phyloP scores from a whole-genome alignment of 1,140 invertebrate genomes.

The Drosophila auraria region DNA sequence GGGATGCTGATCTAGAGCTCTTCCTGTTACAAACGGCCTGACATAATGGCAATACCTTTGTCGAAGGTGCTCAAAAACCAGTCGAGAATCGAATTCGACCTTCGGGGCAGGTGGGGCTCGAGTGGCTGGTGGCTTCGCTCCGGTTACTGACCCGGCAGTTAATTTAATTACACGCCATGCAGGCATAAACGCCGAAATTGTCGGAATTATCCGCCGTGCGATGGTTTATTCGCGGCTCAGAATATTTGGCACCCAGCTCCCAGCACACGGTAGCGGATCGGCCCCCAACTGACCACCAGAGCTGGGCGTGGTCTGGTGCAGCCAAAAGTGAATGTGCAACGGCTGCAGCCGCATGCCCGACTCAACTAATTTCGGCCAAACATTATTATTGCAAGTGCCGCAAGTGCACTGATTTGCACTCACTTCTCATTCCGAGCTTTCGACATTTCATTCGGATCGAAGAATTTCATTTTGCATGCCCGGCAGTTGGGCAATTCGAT shows the following conservation, averaged over 20 bases:
- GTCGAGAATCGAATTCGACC: constrained; percentile 43
- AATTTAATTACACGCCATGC: constrained; percentile 58
- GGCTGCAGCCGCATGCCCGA: constrained; percentile 16
- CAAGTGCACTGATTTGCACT: constrained; percentile 49
- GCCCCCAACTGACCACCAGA: constrained; percentile 49
- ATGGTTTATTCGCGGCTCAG: constrained; percentile 40
- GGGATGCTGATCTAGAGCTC: too few relatives aligned
- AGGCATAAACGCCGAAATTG: constrained; percentile 41
- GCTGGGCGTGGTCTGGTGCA: constrained; percentile 54
- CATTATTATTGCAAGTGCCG: constrained; percentile 61
- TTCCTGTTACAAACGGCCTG: neutral
- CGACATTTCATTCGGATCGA: constrained; percentile 51
- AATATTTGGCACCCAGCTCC: constrained; percentile 48
- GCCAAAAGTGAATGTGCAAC: constrained; percentile 78
- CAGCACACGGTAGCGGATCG: constrained; percentile 42
- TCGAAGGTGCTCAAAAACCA: neutral
- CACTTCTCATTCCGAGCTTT: constrained; percentile 42
- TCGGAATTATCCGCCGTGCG: constrained; percentile 54
- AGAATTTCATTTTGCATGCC: constrained; percentile 68
- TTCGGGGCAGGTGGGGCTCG: constrained; percentile 52
- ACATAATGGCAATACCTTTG: neutral
- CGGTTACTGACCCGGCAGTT: constrained; percentile 47
- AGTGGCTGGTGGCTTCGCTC: constrained; percentile 5
- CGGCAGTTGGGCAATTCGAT: constrained; percentile 44
- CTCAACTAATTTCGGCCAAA: constrained; percentile 41